These are phyloP conservation scores for Morpho deidamia DNA, from an alignment of 2,888 invertebrate genomes.

Conservation along the genomic window DNA sequence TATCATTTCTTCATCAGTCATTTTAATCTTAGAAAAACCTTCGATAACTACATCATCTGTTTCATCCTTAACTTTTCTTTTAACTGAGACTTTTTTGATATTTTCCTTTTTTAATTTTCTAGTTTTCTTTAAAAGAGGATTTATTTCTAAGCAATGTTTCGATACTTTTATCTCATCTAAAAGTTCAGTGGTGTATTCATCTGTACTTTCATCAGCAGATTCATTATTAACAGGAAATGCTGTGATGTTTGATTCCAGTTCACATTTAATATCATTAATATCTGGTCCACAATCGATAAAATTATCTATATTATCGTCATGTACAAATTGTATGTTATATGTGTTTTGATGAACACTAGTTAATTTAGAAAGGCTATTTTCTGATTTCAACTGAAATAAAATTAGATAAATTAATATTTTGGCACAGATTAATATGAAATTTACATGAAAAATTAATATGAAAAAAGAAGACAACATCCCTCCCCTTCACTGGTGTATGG, in stretches of 20 bases:
- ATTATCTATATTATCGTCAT: conserved; percentile 3
- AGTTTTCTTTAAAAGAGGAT: conserved; percentile 4
- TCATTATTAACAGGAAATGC: conserved; percentile 2
- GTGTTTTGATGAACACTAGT: conserved; percentile 1
- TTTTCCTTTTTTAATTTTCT: neutral
- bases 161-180: conserved; percentile 4
- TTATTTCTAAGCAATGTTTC: conserved; percentile 4
- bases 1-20: conserved; percentile 13
- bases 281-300: conserved; percentile 18
- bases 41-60: neutral
- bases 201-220: neutral
- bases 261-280: conserved; percentile 6
- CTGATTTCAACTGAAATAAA: conserved; percentile 3
- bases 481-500: no score
- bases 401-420: neutral
- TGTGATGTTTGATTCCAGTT: conserved; percentile 7
- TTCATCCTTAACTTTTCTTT: neutral
- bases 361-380: conserved; percentile 7
- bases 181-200: neutral
- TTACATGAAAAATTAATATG: no score
- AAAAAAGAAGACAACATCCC: no score
- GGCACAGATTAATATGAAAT: no score
- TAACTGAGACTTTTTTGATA: neutral
- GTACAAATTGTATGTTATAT: conserved; percentile 1
- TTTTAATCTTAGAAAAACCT: conserved; percentile 2